phyloP scores from a whole-genome alignment of 2,113 vertebrate genomes.

The Cyprinodon variegatus region DNA sequence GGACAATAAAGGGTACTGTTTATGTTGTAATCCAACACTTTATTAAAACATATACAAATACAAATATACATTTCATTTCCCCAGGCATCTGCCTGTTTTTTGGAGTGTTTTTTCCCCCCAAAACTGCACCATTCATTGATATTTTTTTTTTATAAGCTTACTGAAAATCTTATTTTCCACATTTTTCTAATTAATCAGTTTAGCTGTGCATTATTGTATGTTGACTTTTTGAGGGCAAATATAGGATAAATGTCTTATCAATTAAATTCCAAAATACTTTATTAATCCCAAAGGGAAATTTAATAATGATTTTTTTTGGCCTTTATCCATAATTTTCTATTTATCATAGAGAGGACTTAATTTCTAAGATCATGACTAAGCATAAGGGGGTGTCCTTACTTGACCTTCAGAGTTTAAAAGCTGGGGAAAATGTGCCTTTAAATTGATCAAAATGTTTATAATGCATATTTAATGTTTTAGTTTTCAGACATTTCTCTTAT shows the following conservation, averaged over 20 bases:
- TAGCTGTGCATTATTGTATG: background rate
- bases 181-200: background rate
- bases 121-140: background rate
- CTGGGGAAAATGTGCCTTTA: slow-evolving; percentile 12
- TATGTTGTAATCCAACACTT: background rate
- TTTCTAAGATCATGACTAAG: background rate
- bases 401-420: background rate
- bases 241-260: background rate
- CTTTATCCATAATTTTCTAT: background rate
- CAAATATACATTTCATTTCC: background rate
- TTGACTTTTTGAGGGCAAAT: background rate
- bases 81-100: background rate
- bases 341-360: background rate
- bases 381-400: background rate
- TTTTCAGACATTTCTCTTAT: background rate
- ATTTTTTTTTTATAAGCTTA: background rate
- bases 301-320: background rate
- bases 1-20: background rate
- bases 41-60: background rate
- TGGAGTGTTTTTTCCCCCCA: background rate
- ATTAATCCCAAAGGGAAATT: too few relatives aligned
- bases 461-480: background rate
- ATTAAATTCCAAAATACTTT: too few relatives aligned
- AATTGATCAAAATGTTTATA: background rate
- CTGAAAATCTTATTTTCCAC: background rate